A percentile compares a stretch with the other conserved stretches of the same genome.
Evolutionary conservation across 2,797 vertebrate genomes (phyloP).

Genomic region (Uromys caudimaculatus): DNA sequence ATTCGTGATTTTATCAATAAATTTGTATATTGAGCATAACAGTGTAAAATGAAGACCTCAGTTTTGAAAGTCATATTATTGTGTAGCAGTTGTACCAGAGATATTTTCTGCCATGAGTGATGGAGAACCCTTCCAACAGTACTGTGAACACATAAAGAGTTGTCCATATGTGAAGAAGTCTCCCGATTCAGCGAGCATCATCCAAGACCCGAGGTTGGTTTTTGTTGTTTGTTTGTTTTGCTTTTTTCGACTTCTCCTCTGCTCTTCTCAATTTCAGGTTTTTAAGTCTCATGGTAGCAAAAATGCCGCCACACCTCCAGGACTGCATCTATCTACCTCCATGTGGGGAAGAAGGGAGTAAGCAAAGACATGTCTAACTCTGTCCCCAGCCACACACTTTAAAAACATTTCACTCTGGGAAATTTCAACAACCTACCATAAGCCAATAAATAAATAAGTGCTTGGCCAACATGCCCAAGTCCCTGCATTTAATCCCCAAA

Average conservation of each 20-base stretch:
- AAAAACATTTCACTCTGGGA: background rate
- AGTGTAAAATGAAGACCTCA: conserved; percentile 44
- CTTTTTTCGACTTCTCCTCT: background rate
- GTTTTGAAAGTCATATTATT: background rate
- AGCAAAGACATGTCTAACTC: background rate
- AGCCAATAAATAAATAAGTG: background rate
- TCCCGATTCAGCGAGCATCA: background rate
- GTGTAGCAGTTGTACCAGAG: background rate
- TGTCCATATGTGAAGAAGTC: background rate
- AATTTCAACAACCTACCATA: background rate
- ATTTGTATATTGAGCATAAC: background rate
- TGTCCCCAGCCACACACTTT: background rate
- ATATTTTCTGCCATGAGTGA: background rate
- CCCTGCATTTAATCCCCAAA: background rate
- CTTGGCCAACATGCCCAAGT: background rate
- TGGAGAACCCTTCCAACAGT: background rate
- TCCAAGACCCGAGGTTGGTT: background rate
- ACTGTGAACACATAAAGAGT: background rate
- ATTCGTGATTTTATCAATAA: background rate
- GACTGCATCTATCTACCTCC: background rate
- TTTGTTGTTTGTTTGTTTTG: background rate
- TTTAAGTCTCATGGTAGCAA: background rate
- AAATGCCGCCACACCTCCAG: background rate
- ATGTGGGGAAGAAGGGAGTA: too few relatives aligned
- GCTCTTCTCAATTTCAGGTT: background rate